Evolutionary conservation across 2,888 invertebrate genomes (phyloP), one percentile per base, ranked within the genome.

Genomic region (Phaonia tiefii): DNA sequence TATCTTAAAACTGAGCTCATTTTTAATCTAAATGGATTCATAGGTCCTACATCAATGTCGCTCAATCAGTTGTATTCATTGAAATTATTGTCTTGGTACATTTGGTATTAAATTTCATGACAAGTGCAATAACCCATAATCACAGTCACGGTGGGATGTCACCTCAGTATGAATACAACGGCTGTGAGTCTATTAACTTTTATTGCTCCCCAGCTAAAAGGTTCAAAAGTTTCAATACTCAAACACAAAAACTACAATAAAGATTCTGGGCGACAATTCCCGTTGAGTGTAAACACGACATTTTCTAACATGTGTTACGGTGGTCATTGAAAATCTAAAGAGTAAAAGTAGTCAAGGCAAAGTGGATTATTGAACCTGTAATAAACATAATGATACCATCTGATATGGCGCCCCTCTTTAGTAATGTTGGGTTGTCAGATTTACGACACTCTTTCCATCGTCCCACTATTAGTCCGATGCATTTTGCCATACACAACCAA

Each of bases 281-380:
- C 44, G 67, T 66, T 26, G 66, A 20, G 26, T 15, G 42, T 42
- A 63, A 69, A 73, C 58, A 54, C 20, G 60, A 67, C 77, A 75
- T 81, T 81, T 81, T 75, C 66, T 77, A 67, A 77, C 80, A 81
- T 81, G 77, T 81, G 80, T 73, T 75, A 46, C 26, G 66, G 37
- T 44, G 66, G 37, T 44, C 75, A 20, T 22, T 31, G 11, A 26
- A 60, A 74, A 75, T 67, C 42, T 26, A 11, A 42, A 63, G 13
- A 26, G 42, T 10, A 51, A 74, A 54, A 71, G 13, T 46, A 39
- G 44, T 51, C 37, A 37, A 42, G 65, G 70, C 71, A 77, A 77
- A 81, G 67, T 75, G 49, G 71, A 81, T 81, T 81, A 81, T 75
- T 78, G 80, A 81, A 78, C 74, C 77, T 78, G 77, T 75, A 72